These are phyloP conservation scores for Bostrychus sinensis DNA, from an alignment of 2,113 vertebrate genomes.

Conservation along the genomic window DNA sequence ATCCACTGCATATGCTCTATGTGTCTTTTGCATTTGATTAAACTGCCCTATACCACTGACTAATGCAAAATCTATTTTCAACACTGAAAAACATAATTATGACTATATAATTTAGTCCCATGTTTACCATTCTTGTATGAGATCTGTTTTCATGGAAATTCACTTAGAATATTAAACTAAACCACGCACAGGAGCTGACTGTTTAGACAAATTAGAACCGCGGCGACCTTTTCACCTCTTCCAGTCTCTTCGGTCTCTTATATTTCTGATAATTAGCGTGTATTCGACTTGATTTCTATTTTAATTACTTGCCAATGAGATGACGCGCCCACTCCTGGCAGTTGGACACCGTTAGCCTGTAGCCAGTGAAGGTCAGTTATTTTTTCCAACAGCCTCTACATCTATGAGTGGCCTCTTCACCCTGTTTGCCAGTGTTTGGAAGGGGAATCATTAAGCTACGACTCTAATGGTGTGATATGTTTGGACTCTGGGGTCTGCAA, in stretches of 20 bases:
- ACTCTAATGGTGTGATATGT: constrained; percentile 22
- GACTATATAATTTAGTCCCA: constrained; percentile 22
- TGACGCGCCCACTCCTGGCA: neutral
- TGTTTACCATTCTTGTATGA: constrained; percentile 1
- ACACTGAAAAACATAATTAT: constrained; percentile 19
- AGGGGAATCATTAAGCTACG: constrained; percentile 35
- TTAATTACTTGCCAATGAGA: neutral
- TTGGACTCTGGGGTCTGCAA: constrained; percentile 15
- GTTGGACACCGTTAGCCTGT: neutral
- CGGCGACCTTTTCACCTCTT: neutral
- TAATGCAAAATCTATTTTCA: neutral
- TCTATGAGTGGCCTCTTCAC: constrained; percentile 42
- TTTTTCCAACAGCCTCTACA: constrained; percentile 40
- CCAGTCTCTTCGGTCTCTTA: neutral
- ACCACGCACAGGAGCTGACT: constrained; percentile 35
- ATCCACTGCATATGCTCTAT: too few species aligned
- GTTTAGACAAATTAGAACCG: constrained; percentile 14
- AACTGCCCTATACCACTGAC: neutral
- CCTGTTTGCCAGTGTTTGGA: constrained; percentile 17
- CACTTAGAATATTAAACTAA: constrained; percentile 32
- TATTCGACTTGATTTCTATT: neutral
- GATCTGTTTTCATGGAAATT: constrained; percentile 61
- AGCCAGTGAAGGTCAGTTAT: constrained; percentile 43
- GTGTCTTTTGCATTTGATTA: neutral
- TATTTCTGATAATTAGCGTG: neutral